A percentile compares a stretch with the other conserved stretches of the same genome.
Evolutionary conservation across 2,888 invertebrate genomes (phyloP).

Genomic region (Rugalucina vietnamica): DNA sequence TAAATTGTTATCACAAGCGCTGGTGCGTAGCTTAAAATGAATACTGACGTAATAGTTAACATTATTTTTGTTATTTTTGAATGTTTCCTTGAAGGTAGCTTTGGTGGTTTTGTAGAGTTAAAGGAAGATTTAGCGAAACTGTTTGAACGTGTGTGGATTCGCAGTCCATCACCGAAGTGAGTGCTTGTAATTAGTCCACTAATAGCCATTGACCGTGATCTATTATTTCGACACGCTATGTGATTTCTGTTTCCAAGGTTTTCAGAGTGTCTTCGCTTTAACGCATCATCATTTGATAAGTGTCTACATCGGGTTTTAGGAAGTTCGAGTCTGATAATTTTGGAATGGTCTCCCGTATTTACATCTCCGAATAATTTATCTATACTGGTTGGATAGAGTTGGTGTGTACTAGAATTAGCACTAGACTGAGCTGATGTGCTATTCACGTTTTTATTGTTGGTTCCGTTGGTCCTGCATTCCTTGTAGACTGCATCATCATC

Average conservation of each 20-base stretch:
- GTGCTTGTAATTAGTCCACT: background rate
- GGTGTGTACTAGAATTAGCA: background rate
- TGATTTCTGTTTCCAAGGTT: background rate
- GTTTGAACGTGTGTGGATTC: constrained; percentile 22
- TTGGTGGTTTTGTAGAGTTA: background rate
- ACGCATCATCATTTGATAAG: background rate
- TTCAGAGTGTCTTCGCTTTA: constrained; percentile 5
- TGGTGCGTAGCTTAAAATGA: constrained; percentile 62
- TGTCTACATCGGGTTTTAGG: background rate
- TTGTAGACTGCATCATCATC: background rate
- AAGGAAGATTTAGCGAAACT: background rate
- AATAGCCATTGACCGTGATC: background rate
- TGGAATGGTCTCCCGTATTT: too few species aligned
- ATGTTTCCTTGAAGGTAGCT: constrained; percentile 22
- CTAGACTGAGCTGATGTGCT: background rate
- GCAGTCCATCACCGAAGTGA: background rate
- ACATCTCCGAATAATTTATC: too few species aligned
- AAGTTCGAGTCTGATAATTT: background rate
- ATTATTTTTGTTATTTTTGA: constrained; percentile 66
- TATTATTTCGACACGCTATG: background rate
- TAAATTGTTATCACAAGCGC: constrained; percentile 55
- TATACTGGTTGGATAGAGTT: background rate
- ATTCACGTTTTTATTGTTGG: too few species aligned
- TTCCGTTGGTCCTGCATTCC: background rate
- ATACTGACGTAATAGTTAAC: constrained; percentile 62